A percentile compares a stretch with the other conserved stretches of the same genome.
phyloP scores from a whole-genome alignment of 1,140 invertebrate species.

The Stegodyphus dumicola region DNA sequence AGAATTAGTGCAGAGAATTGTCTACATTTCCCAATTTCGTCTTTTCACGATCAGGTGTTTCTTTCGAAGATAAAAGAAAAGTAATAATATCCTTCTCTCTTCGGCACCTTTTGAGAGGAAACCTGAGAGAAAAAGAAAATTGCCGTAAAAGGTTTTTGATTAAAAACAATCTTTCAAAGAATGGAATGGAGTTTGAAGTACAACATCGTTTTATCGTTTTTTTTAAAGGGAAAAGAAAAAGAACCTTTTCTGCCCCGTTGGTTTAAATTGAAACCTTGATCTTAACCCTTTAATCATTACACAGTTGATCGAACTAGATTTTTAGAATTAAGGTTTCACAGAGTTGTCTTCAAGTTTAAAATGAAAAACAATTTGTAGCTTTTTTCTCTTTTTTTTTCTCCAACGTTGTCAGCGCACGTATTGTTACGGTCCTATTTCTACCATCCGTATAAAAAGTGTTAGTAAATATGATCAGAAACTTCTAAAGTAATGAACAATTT shows the following conservation, averaged over 20 bases:
- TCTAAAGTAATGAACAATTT: too few relatives aligned
- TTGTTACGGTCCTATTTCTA: too few relatives aligned
- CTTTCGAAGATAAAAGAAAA: too few relatives aligned
- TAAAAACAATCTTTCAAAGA: neutral
- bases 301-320: constrained; percentile 37
- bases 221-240: constrained; percentile 1
- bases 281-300: constrained; percentile 53
- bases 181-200: constrained; percentile 16
- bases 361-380: neutral
- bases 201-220: neutral
- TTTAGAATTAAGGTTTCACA: constrained; percentile 40
- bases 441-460: too few relatives aligned
- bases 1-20: too few relatives aligned
- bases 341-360: neutral
- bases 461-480: too few relatives aligned
- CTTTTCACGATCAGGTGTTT: too few relatives aligned
- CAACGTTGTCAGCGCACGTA: too few relatives aligned
- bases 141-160: neutral
- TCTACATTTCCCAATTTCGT: too few relatives aligned
- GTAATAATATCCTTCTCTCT: too few relatives aligned
- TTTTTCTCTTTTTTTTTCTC: neutral
- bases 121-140: neutral
- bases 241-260: constrained; percentile 27
- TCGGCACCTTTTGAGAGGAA: neutral
- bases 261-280: constrained; percentile 41